Evolutionary conservation across 2,113 vertebrate species (phyloP), one percentile per base, ranked within the genome.

Genomic region (Ptyas mucosa): DNA sequence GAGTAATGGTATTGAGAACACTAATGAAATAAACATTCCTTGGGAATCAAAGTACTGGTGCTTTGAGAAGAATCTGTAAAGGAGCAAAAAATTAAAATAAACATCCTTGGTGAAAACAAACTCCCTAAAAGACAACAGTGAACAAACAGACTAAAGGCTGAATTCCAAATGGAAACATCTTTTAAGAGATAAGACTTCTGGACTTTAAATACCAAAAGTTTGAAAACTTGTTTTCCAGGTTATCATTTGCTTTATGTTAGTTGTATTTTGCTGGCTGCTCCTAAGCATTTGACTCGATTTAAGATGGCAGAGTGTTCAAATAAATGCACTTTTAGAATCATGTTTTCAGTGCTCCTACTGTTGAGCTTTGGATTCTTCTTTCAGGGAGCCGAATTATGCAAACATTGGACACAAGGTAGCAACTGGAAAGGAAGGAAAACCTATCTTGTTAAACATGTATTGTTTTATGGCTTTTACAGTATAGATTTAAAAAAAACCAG

Each of bases 31-130:
- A 97, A 99, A 99, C 99, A 99, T 99, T 90, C 99, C 99, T 95
- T 98, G 98, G 10, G 99, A 99, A 93, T 99, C 99, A 92, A 99
- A 99, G 95, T 99, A 99, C 3, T 99, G 99, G 93, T 99, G 98
- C 90, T 98, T 98, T 23, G 99, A 98, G 96, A 99, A 99, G 0
- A 96, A 97, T 95, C 99, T 99, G 97, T 14, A 94, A 95, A 94
- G 90, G 95, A 96, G 2, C 88, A 58, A 94, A 89, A 92, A 43
- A 55, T 18, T 20, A 61, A 11, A 15, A 64, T 64, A 89, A 24
- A 26, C 11, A 64, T 15, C 15, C 5, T 75, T 8, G 15, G n/a
- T 75, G 69, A n/a, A 75, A 39, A 81, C 7, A 8, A 39, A 20
- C 14, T n/a, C 52, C 51, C 34, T 88, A 53, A 53, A 88, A 88